Base-by-base conservation (phyloP, 2,888 invertebrate genomes). In the Dichetophora obliterata region DNA sequence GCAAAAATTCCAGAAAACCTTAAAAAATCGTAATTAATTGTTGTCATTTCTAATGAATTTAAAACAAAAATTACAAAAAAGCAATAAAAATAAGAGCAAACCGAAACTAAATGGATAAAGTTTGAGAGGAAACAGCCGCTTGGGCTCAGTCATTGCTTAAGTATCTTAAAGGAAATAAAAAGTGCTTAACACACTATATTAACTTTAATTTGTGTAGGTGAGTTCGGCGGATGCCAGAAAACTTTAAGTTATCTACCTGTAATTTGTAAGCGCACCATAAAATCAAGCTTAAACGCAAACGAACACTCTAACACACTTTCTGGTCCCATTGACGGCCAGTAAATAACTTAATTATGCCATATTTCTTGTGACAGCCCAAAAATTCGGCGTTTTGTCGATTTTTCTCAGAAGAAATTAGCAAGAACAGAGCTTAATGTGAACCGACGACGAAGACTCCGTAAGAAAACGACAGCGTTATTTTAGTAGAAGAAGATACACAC, bases 321-420 rank as follows among this genome's bases (percentile, higher is more conserved):
- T 19, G 68, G 14, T 27, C 34, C 68, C n/a, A 27, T 24, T 16
- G 37, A 57, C 57, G 57, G 9, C 71, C 71, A 37, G 54, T 57
- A 63, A 73, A 73, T 61, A 65, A 73, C 73, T 73, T 73, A 73
- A 73, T 73, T 73, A 73, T 34, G 73, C 27, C 52, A 65, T 65
- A 48, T 24, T 73, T 50, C 19, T n/a, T 9, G 50, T 43, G 6
- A 61, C 59, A 72, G 27, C 48, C 43, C 8, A 50, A 72, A 63
- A 65, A 63, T 63, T 65, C n/a, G 34, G 31, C 65, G 24, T 63
- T 63, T 73, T 63, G 73, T 43, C 71, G 71, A 37, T n/a, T 31
- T 48, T 73, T 73, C 73, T 73, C 73, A 50, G 73, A 73, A 73
- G 63, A 73, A 73, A 73, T 73, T 65, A 73, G 73, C 73, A 50